These are phyloP conservation scores for Tiaroga cobitis DNA, from an alignment of 2,797 vertebrate species.

Conservation along the genomic window DNA sequence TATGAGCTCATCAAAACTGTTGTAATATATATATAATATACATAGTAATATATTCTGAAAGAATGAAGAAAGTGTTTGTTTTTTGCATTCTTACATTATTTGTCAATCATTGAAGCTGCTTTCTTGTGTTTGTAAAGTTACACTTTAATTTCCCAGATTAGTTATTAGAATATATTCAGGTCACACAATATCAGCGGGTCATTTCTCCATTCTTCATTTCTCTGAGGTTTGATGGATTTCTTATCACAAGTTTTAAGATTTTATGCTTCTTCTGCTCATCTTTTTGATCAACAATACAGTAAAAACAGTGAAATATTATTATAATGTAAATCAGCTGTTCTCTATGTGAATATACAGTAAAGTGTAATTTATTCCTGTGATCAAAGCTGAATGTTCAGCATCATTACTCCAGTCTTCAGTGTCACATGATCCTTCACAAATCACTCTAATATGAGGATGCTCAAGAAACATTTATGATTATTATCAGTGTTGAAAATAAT, in stretches of 20 bases:
- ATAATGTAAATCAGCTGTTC: fast-evolving
- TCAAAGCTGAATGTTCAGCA: too few relatives aligned
- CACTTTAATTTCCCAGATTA: not conserved
- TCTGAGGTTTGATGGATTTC: not conserved
- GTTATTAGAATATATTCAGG: not conserved
- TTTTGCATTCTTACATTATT: not conserved
- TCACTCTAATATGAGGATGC: too few relatives aligned
- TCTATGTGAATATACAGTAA: not conserved
- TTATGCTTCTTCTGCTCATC: not conserved
- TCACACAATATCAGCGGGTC: not conserved
- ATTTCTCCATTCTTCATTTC: not conserved
- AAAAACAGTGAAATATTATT: not conserved
- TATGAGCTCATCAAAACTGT: not conserved
- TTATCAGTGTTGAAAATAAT: too few relatives aligned
- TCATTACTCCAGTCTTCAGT: too few relatives aligned
- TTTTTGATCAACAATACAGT: not conserved
- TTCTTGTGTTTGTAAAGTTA: not conserved
- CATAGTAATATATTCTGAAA: not conserved
- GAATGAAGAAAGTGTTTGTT: not conserved
- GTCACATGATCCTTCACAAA: too few relatives aligned
- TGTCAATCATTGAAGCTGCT: too few relatives aligned
- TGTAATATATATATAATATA: too few relatives aligned
- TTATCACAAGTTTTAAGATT: not conserved
- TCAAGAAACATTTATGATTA: too few relatives aligned
- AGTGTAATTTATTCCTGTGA: not conserved